Conservation (phyloP, 2,888 invertebrate species). For the Cephus nigrinus region DNA sequence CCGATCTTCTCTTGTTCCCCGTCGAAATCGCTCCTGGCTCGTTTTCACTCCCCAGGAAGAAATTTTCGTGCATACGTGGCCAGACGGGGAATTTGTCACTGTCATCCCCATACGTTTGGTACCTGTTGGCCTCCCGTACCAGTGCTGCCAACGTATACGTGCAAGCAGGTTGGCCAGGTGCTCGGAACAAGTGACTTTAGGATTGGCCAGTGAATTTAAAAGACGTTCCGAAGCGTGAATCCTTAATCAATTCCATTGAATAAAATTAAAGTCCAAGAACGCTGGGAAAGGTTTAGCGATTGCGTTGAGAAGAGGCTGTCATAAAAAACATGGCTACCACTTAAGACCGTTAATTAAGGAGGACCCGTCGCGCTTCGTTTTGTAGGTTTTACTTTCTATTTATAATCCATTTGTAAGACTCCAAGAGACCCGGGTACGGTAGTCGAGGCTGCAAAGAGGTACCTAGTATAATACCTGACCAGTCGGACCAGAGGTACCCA, state of each 20-base stretch:
- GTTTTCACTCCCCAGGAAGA: not conserved
- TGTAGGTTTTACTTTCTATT: slow-evolving; percentile 24
- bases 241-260: slow-evolving; percentile 20
- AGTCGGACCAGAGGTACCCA: not conserved
- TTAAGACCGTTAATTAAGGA: slow-evolving; percentile 18
- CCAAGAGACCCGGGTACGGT: not conserved
- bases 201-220: slow-evolving; percentile 8
- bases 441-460: not conserved
- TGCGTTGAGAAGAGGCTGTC: slow-evolving; percentile 13
- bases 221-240: slow-evolving; percentile 11
- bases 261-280: slow-evolving; percentile 13
- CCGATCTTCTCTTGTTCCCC: not conserved
- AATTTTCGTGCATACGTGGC: not conserved
- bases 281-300: slow-evolving; percentile 11
- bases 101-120: not conserved
- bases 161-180: not conserved
- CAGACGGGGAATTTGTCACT: not conserved
- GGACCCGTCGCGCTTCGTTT: slow-evolving; percentile 12
- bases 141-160: not conserved
- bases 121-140: not conserved
- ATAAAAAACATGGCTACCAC: slow-evolving; percentile 12
- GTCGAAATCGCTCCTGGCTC: not conserved
- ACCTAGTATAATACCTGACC: not conserved
- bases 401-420: slow-evolving; percentile 17
- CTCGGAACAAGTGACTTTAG: not conserved